Base-by-base conservation (phyloP, 2,888 invertebrate genomes). In the Patella ulyssiponensis region DNA sequence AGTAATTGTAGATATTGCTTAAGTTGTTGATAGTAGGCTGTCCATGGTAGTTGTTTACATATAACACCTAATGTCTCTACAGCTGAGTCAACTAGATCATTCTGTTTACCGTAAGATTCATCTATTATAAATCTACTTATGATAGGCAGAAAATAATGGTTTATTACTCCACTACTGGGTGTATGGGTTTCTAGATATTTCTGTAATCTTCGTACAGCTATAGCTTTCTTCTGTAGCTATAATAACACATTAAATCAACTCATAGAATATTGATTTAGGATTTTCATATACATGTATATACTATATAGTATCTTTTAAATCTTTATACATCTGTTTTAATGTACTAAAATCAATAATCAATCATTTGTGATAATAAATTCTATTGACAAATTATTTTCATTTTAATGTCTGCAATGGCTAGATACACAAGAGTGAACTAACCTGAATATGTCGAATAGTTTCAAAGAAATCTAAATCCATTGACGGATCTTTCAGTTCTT, bases 381-480 rank as follows among this genome's bases (percentile, higher is more conserved):
- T 44, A 44, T 44, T 44, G 44, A 44, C 44, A 44, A 44, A 44
- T 44, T 44, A 44, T 9, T 44, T 9, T 44, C 9, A 44, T 44
- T 44, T 44, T 9, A 44, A 44, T 9, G 44, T 9, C 7, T 7
- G 5, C 9, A 44, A 44, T 44, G 7, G 0, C 7, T 7, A 44
- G 44, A 44, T 44, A 44, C 44, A 7, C 5, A 44, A 44, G 44
- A 14, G 7, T n/a, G 3, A 58, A 75, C 76, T 73, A 79, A 91
- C 91, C 90, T 93, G 93, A 72, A 93, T 92, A 83, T 99, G 98
- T 51, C 94, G 94, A 88, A 98, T 94, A 90, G 98, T 98, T 88
- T 97, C 96, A 90, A 98, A 98, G 93, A 99, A 98, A 92, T 99
- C 98, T 0, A 96, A 95, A 91, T 98, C 98, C 12, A 93, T 91